phyloP scores from a whole-genome alignment of 1,140 invertebrate genomes.

The Drosophila nikananu region DNA sequence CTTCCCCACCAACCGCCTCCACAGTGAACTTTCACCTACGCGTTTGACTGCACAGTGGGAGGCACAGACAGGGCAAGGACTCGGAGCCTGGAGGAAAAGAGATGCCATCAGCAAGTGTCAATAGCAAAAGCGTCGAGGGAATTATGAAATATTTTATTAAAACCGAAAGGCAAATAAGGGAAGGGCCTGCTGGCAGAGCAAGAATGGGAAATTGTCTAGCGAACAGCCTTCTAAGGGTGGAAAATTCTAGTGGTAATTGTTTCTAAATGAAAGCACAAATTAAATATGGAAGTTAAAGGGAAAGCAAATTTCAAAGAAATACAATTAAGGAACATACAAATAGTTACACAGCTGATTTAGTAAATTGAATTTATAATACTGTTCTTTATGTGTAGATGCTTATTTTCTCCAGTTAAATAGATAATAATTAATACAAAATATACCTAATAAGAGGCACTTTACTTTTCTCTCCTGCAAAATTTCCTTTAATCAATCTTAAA shows the following conservation, averaged over 20 bases:
- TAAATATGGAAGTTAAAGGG: constrained; percentile 4
- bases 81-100: constrained; percentile 24
- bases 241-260: constrained; percentile 37
- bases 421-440: no score
- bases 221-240: constrained; percentile 15
- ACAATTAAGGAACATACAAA: neutral
- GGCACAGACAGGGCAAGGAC: constrained; percentile 7
- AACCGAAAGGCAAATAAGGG: constrained; percentile 65
- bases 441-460: no score
- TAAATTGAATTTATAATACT: neutral
- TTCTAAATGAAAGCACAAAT: constrained; percentile 43
- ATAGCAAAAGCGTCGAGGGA: constrained; percentile 77
- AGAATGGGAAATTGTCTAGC: constrained; percentile 23
- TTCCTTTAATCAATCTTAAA: neutral
- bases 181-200: neutral
- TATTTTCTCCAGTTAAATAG: no score
- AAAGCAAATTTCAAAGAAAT: neutral
- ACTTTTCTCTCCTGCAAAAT: neutral
- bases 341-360: neutral
- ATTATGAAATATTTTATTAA: constrained; percentile 84
- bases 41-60: constrained; percentile 67
- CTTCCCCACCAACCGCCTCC: constrained; percentile 21
- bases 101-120: constrained; percentile 78
- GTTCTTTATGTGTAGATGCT: no score
- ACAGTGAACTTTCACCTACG: constrained; percentile 75